Percentiles rank a stretch among this genome's conserved stretches.
phyloP scores from a whole-genome alignment of 2,888 invertebrate genomes.

The Rotaria sp. region DNA sequence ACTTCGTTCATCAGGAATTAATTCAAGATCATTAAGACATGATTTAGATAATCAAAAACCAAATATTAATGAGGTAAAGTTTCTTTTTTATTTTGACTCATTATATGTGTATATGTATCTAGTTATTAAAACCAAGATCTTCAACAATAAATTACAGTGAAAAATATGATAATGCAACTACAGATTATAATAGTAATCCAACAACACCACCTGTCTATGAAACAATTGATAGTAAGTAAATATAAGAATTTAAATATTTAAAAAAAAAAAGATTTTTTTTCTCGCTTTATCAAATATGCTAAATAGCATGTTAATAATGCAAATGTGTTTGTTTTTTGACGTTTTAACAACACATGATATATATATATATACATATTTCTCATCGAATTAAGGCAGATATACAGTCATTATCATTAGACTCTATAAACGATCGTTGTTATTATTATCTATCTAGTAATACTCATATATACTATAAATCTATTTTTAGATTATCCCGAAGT shows the following conservation, averaged over 20 bases:
- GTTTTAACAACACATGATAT: slow-evolving; percentile 7
- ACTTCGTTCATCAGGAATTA: slow-evolving; percentile 50
- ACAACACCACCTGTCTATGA: background rate
- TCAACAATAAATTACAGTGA: background rate
- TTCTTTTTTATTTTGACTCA: background rate
- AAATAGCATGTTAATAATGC: background rate
- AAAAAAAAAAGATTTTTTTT: background rate
- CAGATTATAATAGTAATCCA: background rate
- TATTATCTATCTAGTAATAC: background rate
- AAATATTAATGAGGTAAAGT: background rate
- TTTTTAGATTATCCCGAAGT: background rate
- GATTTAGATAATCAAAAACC: background rate
- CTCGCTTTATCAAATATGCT: background rate
- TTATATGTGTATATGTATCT: background rate
- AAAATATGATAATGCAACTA: background rate
- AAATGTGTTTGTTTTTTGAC: background rate
- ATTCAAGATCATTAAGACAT: background rate
- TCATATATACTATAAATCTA: background rate
- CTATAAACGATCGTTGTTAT: background rate
- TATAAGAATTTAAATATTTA: background rate
- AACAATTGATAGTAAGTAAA: background rate
- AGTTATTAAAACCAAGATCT: background rate
- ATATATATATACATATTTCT: background rate
- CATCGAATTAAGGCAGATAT: background rate
- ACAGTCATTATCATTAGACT: background rate